Evolutionary conservation across 2,888 invertebrate genomes (phyloP).

Genomic region (Beris chalybata): DNA sequence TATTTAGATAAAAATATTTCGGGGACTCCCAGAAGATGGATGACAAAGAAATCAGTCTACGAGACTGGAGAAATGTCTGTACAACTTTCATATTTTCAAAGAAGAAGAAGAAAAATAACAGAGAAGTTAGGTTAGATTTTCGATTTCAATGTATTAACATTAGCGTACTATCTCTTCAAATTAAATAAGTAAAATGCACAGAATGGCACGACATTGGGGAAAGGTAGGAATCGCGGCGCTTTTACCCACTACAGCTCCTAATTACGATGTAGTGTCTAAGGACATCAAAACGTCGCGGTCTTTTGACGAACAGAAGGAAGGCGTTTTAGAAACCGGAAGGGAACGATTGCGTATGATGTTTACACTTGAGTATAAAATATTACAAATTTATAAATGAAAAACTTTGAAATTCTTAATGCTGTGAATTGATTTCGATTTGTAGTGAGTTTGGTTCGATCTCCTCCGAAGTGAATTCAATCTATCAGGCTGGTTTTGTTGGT

Average conservation of each 20-base stretch:
- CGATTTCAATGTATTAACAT: too few species aligned
- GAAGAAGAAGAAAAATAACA: too few species aligned
- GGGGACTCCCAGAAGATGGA: too few species aligned
- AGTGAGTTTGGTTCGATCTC: slow-evolving; percentile 69
- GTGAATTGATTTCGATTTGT: slow-evolving; percentile 41
- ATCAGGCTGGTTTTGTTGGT: slow-evolving; percentile 64
- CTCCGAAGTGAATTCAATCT: slow-evolving; percentile 63
- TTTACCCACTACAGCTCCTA: slow-evolving; percentile 41
- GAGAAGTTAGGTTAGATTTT: too few species aligned
- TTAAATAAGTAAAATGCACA: slow-evolving; percentile 7
- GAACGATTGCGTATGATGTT: slow-evolving; percentile 53
- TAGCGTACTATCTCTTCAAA: too few species aligned
- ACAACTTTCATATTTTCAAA: too few species aligned
- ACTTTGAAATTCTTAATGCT: too few species aligned
- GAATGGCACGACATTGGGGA: slow-evolving; percentile 6
- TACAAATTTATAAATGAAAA: slow-evolving; percentile 33
- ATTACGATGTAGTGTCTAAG: slow-evolving; percentile 25
- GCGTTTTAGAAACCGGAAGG: slow-evolving; percentile 49
- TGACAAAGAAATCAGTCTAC: too few species aligned
- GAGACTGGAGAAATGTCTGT: too few species aligned
- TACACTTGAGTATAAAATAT: slow-evolving; percentile 46
- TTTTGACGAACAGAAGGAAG: slow-evolving; percentile 1
- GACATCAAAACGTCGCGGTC: slow-evolving; percentile 28
- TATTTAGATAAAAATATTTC: too few species aligned
- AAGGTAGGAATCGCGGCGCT: slow-evolving; percentile 42